These are phyloP conservation scores for Edolisoma coerulescens DNA, from an alignment of 2,113 vertebrate species.

Conservation along the genomic window DNA sequence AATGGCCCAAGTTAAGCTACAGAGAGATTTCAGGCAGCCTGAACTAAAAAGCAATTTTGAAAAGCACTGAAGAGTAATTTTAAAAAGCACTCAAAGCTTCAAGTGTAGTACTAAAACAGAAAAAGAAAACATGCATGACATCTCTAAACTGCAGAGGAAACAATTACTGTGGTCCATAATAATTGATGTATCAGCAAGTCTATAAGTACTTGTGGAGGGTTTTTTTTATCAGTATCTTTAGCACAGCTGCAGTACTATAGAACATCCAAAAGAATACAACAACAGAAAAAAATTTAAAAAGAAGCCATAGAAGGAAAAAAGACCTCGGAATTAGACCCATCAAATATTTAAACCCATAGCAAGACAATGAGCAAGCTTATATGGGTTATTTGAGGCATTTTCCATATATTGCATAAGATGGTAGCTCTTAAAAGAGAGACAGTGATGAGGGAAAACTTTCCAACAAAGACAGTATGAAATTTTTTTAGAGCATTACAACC, in stretches of 20 bases:
- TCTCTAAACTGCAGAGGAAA: background rate
- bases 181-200: background rate
- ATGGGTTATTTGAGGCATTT: background rate
- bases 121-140: background rate
- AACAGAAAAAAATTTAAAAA: background rate
- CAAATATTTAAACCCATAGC: background rate
- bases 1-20: background rate
- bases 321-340: background rate
- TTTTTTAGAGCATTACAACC: background rate
- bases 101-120: background rate
- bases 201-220: background rate
- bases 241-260: background rate
- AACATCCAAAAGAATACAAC: background rate
- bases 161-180: background rate
- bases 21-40: background rate
- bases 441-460: background rate
- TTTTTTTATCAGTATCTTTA: background rate
- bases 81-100: background rate
- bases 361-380: background rate
- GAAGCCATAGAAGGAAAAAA: background rate
- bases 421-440: background rate
- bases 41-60: background rate
- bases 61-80: background rate
- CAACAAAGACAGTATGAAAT: fast-evolving
- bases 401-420: background rate